Evolutionary conservation across 2,797 vertebrate species (phyloP).

Genomic region (Hybognathus amarus): DNA sequence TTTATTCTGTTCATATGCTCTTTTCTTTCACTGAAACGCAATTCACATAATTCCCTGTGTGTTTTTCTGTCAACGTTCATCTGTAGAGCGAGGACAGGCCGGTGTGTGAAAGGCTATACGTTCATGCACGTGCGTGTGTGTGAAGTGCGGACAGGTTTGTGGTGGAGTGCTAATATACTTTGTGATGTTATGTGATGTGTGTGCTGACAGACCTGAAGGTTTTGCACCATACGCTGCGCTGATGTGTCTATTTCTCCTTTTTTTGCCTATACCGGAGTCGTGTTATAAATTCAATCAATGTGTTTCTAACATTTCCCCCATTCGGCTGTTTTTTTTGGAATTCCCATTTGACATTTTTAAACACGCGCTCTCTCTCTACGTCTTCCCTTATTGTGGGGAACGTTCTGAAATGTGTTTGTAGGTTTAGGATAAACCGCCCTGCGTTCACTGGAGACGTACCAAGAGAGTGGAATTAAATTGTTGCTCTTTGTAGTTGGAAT

Average conservation of each 20-base stretch:
- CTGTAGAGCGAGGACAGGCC: conserved; percentile 55
- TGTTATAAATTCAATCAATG: conserved; percentile 12
- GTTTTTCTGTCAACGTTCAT: conserved; percentile 56
- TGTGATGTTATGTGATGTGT: conserved; percentile 50
- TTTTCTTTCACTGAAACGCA: conserved; percentile 55
- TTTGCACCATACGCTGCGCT: not conserved
- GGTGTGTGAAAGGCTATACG: conserved; percentile 20
- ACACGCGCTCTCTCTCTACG: not conserved
- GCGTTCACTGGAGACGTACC: conserved; percentile 21
- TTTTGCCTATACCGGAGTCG: not conserved
- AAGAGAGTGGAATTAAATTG: conserved; percentile 44
- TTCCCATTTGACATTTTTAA: conserved; percentile 7
- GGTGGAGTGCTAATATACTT: conserved; percentile 49
- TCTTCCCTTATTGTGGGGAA: conserved; percentile 19
- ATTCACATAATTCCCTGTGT: conserved; percentile 48
- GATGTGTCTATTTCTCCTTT: not conserved
- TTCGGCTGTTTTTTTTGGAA: conserved; percentile 1
- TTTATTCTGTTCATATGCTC: conserved; percentile 52
- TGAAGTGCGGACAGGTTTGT: conserved; percentile 54
- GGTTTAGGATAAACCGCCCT: conserved; percentile 31
- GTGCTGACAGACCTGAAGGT: conserved; percentile 51
- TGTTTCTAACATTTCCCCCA: not conserved
- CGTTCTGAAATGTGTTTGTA: conserved; percentile 23
- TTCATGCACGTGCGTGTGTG: conserved; percentile 30
- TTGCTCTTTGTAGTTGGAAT: conserved; percentile 49